A percentile compares a stretch with the other conserved stretches of the same genome.
phyloP scores from a whole-genome alignment of 1,140 invertebrate genomes.

The Zelostemma sp. region DNA sequence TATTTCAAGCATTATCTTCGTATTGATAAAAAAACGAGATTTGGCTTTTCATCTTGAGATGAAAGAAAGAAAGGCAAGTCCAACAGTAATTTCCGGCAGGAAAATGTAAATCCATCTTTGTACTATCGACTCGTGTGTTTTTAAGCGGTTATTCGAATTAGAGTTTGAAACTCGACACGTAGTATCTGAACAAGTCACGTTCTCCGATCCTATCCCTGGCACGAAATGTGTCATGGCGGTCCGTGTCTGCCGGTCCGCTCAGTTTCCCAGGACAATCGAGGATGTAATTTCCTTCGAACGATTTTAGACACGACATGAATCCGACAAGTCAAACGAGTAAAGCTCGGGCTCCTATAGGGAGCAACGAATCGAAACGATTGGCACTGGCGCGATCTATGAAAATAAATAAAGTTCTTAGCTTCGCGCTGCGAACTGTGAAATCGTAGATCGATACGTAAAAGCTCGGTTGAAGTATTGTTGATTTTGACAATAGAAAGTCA shows the following conservation, averaged over 20 bases:
- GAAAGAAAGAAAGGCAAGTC: no score
- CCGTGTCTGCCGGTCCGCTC: constrained; percentile 20
- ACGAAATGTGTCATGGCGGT: constrained; percentile 16
- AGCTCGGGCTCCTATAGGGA: constrained; percentile 26
- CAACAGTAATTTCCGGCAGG: no score
- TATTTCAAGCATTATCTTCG: no score
- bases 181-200: constrained; percentile 6
- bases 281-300: constrained; percentile 43
- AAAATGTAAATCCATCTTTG: background rate
- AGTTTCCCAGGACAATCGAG: constrained; percentile 29
- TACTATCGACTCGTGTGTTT: background rate
- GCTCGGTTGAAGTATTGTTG: no score
- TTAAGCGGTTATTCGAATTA: background rate
- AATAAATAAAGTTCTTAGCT: constrained; percentile 25
- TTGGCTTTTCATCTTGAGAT: no score
- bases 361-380: constrained; percentile 32
- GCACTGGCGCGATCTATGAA: constrained; percentile 31
- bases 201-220: background rate
- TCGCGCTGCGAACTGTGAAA: background rate
- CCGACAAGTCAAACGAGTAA: constrained; percentile 38
- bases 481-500: no score
- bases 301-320: constrained; percentile 39
- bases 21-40: no score
- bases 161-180: constrained; percentile 1
- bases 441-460: constrained; percentile 19